Evolutionary conservation across 1,140 invertebrate species (phyloP).

Genomic region (Hycleus phaleratus): DNA sequence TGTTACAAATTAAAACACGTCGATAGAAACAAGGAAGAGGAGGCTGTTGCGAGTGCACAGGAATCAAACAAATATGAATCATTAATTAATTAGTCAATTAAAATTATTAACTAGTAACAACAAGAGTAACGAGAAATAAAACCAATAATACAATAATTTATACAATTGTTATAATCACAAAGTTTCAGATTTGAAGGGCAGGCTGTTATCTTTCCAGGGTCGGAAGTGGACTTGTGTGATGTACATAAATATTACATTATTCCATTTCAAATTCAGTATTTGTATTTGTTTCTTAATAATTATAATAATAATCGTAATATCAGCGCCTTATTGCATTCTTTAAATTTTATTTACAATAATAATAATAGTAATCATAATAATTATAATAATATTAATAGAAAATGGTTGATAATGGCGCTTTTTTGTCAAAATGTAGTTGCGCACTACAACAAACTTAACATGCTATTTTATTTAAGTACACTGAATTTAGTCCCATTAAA

Average conservation of each 20-base stretch:
- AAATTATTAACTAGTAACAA: slow-evolving; percentile 30
- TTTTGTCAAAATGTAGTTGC: background rate
- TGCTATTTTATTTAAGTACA: slow-evolving; percentile 12
- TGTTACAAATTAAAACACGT: background rate
- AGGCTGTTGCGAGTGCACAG: slow-evolving; percentile 4
- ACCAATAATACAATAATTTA: slow-evolving; percentile 30
- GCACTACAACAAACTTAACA: slow-evolving; percentile 13
- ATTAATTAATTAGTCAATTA: slow-evolving; percentile 11
- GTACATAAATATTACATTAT: slow-evolving; percentile 16
- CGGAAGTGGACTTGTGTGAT: background rate
- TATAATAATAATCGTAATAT: background rate
- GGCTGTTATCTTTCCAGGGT: background rate
- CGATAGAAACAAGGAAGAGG: background rate
- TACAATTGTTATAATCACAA: slow-evolving; percentile 26
- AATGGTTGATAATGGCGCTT: slow-evolving; percentile 8
- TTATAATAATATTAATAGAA: slow-evolving; percentile 1
- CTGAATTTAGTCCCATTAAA: slow-evolving; percentile 12
- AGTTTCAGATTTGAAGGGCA: slow-evolving; percentile 5
- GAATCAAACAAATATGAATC: slow-evolving; percentile 15
- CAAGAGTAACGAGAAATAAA: slow-evolving; percentile 27
- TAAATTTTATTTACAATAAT: slow-evolving; percentile 9
- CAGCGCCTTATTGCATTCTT: slow-evolving; percentile 13
- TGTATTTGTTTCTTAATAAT: too few species aligned
- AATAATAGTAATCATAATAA: background rate
- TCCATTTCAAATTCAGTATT: background rate